Conservation (phyloP, 2,888 invertebrate genomes). For the Liodrosophila aerea region DNA sequence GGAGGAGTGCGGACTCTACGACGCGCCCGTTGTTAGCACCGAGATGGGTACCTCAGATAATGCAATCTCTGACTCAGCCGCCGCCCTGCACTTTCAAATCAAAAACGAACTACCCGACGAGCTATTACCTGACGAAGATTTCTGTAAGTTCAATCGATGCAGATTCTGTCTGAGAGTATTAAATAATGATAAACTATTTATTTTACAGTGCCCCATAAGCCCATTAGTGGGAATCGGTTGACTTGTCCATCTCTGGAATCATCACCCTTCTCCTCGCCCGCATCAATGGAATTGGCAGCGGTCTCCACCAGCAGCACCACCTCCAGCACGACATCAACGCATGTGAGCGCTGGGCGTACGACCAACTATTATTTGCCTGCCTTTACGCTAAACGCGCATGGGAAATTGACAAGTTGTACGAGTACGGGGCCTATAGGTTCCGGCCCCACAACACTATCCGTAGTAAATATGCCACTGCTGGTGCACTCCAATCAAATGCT, state of each 20-base stretch:
- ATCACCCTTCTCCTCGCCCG: constrained; percentile 81
- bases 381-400: constrained; percentile 66
- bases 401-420: constrained; percentile 47
- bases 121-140: constrained; percentile 74
- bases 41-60: constrained; percentile 75
- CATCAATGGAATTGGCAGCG: constrained; percentile 78
- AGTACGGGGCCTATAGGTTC: constrained; percentile 17
- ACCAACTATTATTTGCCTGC: constrained; percentile 68
- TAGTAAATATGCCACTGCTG: constrained; percentile 70
- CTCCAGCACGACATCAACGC: constrained; percentile 26
- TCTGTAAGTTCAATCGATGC: constrained; percentile 64
- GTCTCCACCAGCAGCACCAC: constrained; percentile 38
- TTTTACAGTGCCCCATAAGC: constrained; percentile 67
- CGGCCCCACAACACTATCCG: constrained; percentile 52
- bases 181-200: neutral
- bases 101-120: constrained; percentile 77
- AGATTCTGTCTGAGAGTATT: neutral
- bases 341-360: constrained; percentile 32
- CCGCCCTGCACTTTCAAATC: constrained; percentile 77
- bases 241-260: constrained; percentile 80
- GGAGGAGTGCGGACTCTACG: constrained; percentile 80
- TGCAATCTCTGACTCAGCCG: constrained; percentile 75
- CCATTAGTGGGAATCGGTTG: constrained; percentile 64
- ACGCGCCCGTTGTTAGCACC: constrained; percentile 54
- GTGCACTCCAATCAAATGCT: constrained; percentile 77